phyloP scores from a whole-genome alignment of 2,113 vertebrate genomes.

The Procapra przewalskii region DNA sequence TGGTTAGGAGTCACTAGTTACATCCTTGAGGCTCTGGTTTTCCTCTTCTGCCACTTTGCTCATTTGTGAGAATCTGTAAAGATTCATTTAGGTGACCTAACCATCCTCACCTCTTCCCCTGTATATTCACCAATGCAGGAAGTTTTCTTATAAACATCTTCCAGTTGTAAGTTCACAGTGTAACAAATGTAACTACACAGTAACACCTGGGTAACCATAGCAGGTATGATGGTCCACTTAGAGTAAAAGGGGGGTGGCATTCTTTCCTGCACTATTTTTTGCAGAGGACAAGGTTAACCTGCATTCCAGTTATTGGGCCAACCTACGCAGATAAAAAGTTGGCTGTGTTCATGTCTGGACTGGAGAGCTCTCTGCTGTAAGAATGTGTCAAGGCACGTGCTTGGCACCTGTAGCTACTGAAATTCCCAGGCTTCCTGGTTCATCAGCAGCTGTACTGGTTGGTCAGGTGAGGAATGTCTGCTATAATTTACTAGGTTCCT shows the following conservation, averaged over 20 bases:
- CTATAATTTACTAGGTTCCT: background rate
- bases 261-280: background rate
- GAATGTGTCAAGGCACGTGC: background rate
- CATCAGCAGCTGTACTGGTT: background rate
- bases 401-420: background rate
- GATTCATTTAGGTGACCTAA: background rate
- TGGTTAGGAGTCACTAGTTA: background rate
- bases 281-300: background rate
- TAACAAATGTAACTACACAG: background rate
- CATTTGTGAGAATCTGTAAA: background rate
- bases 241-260: background rate
- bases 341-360: rapidly evolving
- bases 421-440: background rate
- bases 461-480: background rate
- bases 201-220: background rate
- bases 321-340: background rate
- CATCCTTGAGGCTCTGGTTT: background rate
- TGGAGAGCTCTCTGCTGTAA: background rate
- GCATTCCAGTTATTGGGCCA: background rate
- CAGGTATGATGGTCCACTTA: too few relatives aligned
- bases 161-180: background rate
- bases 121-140: background rate
- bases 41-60: background rate
- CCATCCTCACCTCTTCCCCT: too few relatives aligned
- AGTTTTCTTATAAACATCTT: background rate